Evolutionary conservation across 2,797 vertebrate genomes (phyloP), one percentile per base, ranked within the genome.

Genomic region (Rhinatrema bivittatum): DNA sequence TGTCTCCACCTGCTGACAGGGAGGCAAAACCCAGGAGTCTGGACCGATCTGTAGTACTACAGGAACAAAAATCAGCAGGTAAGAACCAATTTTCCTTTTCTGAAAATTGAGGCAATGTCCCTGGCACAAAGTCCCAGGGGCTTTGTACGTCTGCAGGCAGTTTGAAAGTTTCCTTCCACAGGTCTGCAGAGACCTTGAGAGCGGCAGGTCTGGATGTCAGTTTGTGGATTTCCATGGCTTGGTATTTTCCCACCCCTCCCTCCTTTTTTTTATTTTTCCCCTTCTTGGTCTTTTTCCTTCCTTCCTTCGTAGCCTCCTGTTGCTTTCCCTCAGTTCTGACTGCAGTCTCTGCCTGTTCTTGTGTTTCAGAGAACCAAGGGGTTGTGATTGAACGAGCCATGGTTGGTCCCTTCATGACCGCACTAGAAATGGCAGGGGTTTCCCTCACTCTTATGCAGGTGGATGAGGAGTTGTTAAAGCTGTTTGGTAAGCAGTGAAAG

Each of bases 371-470:
- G 64, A 63, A 14, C 22, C 78, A 74, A 0, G 80, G 85, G 0
- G 13, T 93, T 16, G 28, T 19, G 35, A 70, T 96, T 0, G 57
- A 75, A 55, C 81, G 94, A 29, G 87, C 79, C 36, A 77, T 94
- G 62, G 83, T 91, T 11, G 95, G 94, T 4, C 78, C 82, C 3
- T 97, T 95, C 68, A 95, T 98, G 91, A 96, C 94, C 0, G 89
- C 94, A 0, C 65, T 98, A 70, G 93, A 98, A 64, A 98, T 98
- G 95, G 79, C 87, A 0, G 94, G 94, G 6, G 45, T 94, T 27
- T 98, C 94, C 7, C 78, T 98, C 57, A 90, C 86, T 10, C 50
- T 98, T 36, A 68, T 98, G 85, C 72, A 39, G 52, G 76, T 62
- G 6, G 57, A 89, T 5, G 55, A 77, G 27, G 78, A 91, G 44